A percentile compares a stretch with the other conserved stretches of the same genome.
These are phyloP conservation scores for Diaphora mendica DNA, from an alignment of 2,888 invertebrate genomes.

Conservation along the genomic window DNA sequence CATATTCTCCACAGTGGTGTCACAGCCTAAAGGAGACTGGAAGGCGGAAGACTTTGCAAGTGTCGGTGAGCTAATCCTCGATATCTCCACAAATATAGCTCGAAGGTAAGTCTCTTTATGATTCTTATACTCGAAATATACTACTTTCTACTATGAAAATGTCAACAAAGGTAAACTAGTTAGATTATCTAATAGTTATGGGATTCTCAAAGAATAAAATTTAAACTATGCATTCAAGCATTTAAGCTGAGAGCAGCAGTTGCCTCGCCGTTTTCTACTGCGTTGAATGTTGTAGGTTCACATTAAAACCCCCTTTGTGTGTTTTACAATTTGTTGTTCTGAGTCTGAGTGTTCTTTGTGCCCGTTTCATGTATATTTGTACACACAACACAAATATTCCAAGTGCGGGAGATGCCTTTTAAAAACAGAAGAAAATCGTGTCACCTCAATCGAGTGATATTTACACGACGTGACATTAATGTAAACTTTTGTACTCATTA, in stretches of 20 bases:
- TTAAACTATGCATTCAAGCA: too few species aligned
- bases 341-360: too few species aligned
- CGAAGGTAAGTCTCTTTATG: slow-evolving; percentile 89
- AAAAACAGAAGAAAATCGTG: background rate
- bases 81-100: slow-evolving; percentile 93
- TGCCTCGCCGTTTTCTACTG: too few species aligned
- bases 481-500: slow-evolving; percentile 6
- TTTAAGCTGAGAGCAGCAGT: background rate
- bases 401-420: too few species aligned
- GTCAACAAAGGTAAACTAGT: slow-evolving; percentile 25
- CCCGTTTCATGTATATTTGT: too few species aligned
- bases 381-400: too few species aligned
- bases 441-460: background rate
- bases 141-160: slow-evolving; percentile 39
- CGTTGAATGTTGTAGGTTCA: too few species aligned
- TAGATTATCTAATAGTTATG: slow-evolving; percentile 9
- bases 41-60: slow-evolving; percentile 94
- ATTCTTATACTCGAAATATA: slow-evolving; percentile 13
- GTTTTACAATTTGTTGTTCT: too few species aligned
- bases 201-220: slow-evolving; percentile 3
- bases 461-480: background rate
- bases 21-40: slow-evolving; percentile 93
- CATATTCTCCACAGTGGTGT: slow-evolving; percentile 87
- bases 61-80: slow-evolving; percentile 94
- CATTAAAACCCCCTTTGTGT: too few species aligned